Evolutionary conservation across 1,140 invertebrate genomes (phyloP).

Genomic region (Drosophila eugracilis): DNA sequence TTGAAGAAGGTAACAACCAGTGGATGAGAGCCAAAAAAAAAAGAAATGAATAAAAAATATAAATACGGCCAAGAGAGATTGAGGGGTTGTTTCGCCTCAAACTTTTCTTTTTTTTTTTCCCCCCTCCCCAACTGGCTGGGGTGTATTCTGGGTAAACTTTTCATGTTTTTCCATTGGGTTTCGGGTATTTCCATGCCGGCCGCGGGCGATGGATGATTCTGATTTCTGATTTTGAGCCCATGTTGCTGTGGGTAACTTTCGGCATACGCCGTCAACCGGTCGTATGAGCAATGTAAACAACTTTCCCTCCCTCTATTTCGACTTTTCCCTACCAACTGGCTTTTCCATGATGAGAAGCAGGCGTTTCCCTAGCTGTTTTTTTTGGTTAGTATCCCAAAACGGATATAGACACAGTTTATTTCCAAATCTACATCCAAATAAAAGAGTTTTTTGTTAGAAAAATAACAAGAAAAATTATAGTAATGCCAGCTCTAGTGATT

Average conservation of each 20-base stretch:
- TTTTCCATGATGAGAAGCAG: constrained; percentile 2
- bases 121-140: no score
- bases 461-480: neutral
- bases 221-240: constrained; percentile 36
- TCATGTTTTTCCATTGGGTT: constrained; percentile 24
- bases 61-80: neutral
- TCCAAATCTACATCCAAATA: no score
- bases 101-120: no score
- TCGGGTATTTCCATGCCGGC: neutral
- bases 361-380: neutral
- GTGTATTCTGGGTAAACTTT: constrained; percentile 31
- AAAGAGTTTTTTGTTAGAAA: no score
- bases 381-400: neutral
- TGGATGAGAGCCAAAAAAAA: no score
- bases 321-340: neutral
- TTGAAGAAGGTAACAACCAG: constrained; percentile 46
- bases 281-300: constrained; percentile 41
- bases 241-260: constrained; percentile 15
- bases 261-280: neutral
- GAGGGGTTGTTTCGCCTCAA: constrained; percentile 15
- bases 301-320: neutral
- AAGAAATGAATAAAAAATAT: no score
- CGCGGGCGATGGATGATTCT: constrained; percentile 41
- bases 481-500: neutral
- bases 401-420: neutral